phyloP scores from a whole-genome alignment of 2,113 vertebrate species.

The Geococcyx californianus region DNA sequence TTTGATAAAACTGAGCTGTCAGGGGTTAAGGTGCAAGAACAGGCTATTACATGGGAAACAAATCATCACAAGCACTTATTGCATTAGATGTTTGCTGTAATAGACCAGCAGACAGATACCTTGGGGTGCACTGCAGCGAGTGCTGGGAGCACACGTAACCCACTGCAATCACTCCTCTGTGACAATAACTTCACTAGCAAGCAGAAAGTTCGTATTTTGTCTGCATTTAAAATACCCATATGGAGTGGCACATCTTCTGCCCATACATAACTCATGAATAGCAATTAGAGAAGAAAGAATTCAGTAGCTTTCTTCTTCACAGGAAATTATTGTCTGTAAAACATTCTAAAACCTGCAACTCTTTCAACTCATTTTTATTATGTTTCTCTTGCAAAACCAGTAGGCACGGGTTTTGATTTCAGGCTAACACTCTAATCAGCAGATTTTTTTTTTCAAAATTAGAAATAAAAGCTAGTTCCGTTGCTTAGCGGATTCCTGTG shows the following conservation, averaged over 20 bases:
- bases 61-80: not conserved
- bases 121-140: accelerated
- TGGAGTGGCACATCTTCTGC: not conserved
- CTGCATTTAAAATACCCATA: not conserved
- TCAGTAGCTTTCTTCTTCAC: not conserved
- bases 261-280: not conserved
- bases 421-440: not conserved
- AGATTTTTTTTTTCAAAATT: not conserved
- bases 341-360: not conserved
- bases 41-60: not conserved
- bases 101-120: not conserved
- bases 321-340: not conserved
- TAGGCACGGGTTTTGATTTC: not conserved
- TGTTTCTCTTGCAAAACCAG: not conserved
- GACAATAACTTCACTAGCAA: not conserved
- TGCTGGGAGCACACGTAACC: not conserved
- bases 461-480: not conserved
- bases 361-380: not conserved
- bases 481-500: conserved; percentile 19
- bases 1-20: not conserved
- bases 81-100: not conserved
- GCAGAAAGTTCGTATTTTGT: not conserved
- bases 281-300: not conserved
- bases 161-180: accelerated
- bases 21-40: not conserved